A percentile compares a stretch with the other conserved stretches of the same genome.
phyloP scores from a whole-genome alignment of 2,888 invertebrate genomes.

The Cantharis flavilabris region DNA sequence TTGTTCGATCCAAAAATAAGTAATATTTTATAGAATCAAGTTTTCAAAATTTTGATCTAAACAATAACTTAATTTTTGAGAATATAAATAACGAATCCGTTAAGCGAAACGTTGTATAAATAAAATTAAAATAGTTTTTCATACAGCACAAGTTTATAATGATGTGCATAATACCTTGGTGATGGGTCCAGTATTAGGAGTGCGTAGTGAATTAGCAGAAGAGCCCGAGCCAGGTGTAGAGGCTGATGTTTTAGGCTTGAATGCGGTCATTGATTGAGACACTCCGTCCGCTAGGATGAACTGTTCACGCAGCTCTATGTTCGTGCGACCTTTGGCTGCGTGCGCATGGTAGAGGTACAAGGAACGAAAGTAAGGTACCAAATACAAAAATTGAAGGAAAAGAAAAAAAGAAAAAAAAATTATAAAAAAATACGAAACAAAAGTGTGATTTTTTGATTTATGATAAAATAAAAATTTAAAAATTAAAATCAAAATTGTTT shows the following conservation, averaged over 20 bases:
- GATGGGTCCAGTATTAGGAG: slow-evolving; percentile 84
- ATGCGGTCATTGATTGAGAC: slow-evolving; percentile 98
- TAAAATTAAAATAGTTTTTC: slow-evolving; percentile 23
- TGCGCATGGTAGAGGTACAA: slow-evolving; percentile 32
- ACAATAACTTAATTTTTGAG: neutral
- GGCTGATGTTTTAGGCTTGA: slow-evolving; percentile 92
- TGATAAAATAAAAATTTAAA: neutral
- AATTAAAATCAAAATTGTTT: neutral
- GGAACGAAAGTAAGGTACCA: slow-evolving; percentile 30
- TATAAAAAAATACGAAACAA: slow-evolving; percentile 20
- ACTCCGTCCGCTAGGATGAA: slow-evolving; percentile 98
- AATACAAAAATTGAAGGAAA: slow-evolving; percentile 23
- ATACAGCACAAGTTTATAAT: slow-evolving; percentile 14
- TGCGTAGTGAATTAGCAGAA: slow-evolving; percentile 63
- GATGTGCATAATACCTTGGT: slow-evolving; percentile 76
- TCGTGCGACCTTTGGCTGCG: slow-evolving; percentile 98
- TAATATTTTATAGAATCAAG: neutral
- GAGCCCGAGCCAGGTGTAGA: slow-evolving; percentile 66
- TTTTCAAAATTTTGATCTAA: neutral
- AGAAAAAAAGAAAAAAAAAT: slow-evolving; percentile 22
- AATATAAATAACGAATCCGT: neutral
- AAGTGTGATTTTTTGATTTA: neutral
- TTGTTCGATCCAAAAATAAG: too few relatives aligned
- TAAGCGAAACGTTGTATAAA: neutral
- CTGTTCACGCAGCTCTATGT: slow-evolving; percentile 98